Percentiles rank a stretch among this genome's conserved stretches.
phyloP scores from a whole-genome alignment of 2,797 vertebrate genomes.

The Takifugu rubripes region DNA sequence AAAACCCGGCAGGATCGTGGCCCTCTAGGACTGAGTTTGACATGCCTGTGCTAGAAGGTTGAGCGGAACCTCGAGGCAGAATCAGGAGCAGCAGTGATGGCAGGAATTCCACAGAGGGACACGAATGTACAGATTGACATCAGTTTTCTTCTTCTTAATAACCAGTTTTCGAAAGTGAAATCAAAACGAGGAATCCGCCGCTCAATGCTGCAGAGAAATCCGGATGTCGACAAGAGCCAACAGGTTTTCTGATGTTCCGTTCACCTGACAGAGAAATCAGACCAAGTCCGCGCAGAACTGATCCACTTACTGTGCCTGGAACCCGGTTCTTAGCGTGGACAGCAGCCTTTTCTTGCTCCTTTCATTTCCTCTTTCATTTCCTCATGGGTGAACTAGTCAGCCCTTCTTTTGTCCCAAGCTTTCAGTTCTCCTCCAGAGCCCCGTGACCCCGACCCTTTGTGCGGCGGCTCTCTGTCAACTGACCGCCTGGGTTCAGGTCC shows the following conservation, averaged over 20 bases:
- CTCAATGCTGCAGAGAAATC: neutral
- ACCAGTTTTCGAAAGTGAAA: neutral
- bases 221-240: no score
- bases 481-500: constrained; percentile 24
- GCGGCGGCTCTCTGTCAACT: constrained; percentile 9
- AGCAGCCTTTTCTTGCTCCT: constrained; percentile 9
- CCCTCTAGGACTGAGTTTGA: no score
- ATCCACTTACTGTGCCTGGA: neutral
- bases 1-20: no score
- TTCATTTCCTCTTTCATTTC: constrained; percentile 33
- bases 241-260: no score
- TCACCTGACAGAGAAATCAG: neutral
- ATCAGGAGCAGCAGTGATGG: no score
- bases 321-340: neutral
- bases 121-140: no score
- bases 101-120: no score
- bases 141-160: neutral
- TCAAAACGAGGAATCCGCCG: neutral
- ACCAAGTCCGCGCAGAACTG: neutral
- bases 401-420: constrained; percentile 6
- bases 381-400: neutral
- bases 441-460: constrained; percentile 36
- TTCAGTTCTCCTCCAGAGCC: neutral
- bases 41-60: no score
- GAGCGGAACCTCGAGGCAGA: no score